Base-by-base conservation (phyloP, 1,140 invertebrate genomes). In the Monomorium pharaonis region DNA sequence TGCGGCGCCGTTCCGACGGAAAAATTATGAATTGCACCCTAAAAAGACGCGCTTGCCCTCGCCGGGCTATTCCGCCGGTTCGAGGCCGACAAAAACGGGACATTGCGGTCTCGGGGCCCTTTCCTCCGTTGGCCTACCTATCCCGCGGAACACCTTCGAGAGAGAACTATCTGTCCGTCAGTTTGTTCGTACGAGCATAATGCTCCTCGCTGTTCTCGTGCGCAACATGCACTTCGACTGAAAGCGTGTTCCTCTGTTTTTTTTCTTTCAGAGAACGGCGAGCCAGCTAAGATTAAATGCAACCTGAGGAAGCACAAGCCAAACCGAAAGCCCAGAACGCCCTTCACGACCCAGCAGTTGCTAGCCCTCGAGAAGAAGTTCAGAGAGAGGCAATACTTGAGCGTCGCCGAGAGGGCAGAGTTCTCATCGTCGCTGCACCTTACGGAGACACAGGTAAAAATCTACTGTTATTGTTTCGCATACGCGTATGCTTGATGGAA, bases 261-360 rank as follows among this genome's bases (percentile, higher is more conserved):
- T 37, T 58, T 30, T 84, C 56, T 89, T 70, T 21, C 96, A 97
- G 97, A 97, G 21, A 96, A 97, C 89, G 96, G 96, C 3, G 97
- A 98, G 90, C 96, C 97, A 12, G 97, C 97, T 1, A 98, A 98
- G 94, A 95, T 98, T 65, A 99, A 99, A 94, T 99, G 98, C 95
- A 98, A 99, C 93, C 96, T 99, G 72, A 95, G 98, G 86, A 99
- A 99, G 92, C 97, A 98, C 96, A 99, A 99, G 93, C 98, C 98
- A 30, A 99, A 99, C 95, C 96, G 99, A 81, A 99, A 99, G 95
- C 99, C 99, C 0, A 96, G 99, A 70, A 99, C 99, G 0, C 99
- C 99, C 1, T 99, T 99, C 96, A 99, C 98, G 10, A 99, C 98
- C 3, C 98, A 99, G 93, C 99, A 99, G 94, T 95, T 99, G 44